Evolutionary conservation across 1,140 invertebrate genomes (phyloP).

Genomic region (Pentalonia nigronervosa): DNA sequence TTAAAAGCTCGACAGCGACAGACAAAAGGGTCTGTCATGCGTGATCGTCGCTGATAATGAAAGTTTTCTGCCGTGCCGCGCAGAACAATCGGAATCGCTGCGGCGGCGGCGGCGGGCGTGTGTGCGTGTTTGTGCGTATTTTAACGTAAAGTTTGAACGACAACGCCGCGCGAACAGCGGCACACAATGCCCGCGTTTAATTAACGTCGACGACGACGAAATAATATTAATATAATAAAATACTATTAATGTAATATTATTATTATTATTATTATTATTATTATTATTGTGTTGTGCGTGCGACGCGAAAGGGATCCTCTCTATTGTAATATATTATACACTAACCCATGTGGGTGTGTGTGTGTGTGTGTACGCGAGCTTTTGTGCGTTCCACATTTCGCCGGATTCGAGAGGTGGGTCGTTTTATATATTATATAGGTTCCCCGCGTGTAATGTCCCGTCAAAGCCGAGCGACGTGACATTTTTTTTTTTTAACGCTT

Average conservation of each 20-base stretch:
- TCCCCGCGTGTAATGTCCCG: no score
- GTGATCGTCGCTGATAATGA: constrained; percentile 44
- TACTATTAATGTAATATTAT: no score
- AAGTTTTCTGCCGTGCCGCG: constrained; percentile 38
- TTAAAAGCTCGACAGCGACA: constrained; percentile 27
- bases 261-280: neutral
- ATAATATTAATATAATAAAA: constrained; percentile 20
- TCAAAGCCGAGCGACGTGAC: no score
- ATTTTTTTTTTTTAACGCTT: no score
- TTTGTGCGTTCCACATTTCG: neutral
- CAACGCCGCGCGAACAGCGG: neutral
- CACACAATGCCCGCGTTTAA: constrained; percentile 40
- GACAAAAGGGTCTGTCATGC: constrained; percentile 52
- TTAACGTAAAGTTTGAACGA: constrained; percentile 21
- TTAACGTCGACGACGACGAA: neutral
- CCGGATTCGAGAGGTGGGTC: neutral
- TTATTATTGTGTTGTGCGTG: neutral
- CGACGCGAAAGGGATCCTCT: constrained; percentile 1
- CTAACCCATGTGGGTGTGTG: neutral
- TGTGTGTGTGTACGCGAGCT: neutral
- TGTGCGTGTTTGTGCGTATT: neutral
- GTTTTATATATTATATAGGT: neutral
- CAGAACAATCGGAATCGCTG: neutral
- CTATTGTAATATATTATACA: neutral
- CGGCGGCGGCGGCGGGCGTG: neutral